Conservation (phyloP, 2,797 vertebrate genomes). For the Pteropus rufus region DNA sequence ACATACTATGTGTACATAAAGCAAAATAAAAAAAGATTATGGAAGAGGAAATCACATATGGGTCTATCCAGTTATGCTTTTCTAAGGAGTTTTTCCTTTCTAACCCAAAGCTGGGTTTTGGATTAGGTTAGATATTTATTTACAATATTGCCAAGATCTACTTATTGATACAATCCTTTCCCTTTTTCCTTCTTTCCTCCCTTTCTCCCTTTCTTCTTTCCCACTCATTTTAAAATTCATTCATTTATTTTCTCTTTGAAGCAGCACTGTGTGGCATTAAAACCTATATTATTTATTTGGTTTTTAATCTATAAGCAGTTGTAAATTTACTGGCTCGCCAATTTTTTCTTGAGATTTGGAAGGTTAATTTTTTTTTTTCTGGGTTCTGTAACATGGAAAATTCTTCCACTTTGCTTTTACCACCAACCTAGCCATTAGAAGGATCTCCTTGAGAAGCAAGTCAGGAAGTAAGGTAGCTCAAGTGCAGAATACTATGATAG, state of each 20-base stretch:
- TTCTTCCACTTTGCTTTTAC: background rate
- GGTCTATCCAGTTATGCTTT: background rate
- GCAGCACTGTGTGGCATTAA: background rate
- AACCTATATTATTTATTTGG: background rate
- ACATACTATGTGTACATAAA: background rate
- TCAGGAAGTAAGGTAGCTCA: background rate
- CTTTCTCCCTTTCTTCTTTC: background rate
- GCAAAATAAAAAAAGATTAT: background rate
- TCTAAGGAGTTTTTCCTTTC: background rate
- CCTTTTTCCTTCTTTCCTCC: too few relatives aligned
- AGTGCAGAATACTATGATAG: background rate
- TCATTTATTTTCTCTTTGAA: slow-evolving; percentile 26
- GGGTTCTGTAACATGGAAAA: background rate
- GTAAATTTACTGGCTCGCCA: background rate
- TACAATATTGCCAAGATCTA: background rate
- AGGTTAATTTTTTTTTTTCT: background rate
- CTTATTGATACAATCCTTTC: background rate
- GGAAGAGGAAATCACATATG: background rate
- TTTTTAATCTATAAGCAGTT: background rate
- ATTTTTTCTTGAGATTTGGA: slow-evolving; percentile 20
- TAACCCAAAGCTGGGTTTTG: background rate
- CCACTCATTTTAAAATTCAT: background rate
- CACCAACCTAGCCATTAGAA: background rate
- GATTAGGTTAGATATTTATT: background rate
- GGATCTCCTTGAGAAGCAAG: background rate